A percentile compares a stretch with the other conserved stretches of the same genome.
Evolutionary conservation across 1,140 invertebrate genomes (phyloP).

Genomic region (Campoletis sonorensis): DNA sequence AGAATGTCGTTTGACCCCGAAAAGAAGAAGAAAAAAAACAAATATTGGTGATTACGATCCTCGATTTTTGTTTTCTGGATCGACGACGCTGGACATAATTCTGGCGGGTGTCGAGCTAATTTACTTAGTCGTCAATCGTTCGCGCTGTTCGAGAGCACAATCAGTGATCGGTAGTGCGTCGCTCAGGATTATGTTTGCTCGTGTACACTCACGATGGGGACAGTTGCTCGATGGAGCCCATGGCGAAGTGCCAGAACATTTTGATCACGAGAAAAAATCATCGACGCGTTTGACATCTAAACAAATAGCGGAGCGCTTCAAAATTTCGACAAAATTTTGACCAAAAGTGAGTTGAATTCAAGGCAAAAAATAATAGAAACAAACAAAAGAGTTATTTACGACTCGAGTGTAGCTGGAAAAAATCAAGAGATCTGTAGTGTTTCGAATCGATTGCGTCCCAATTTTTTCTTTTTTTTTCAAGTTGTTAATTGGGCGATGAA

Average conservation of each 20-base stretch:
- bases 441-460: too few relatives aligned
- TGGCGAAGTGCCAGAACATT: constrained; percentile 50
- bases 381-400: too few relatives aligned
- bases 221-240: constrained; percentile 57
- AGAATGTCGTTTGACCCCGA: too few relatives aligned
- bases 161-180: constrained; percentile 23
- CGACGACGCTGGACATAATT: not conserved
- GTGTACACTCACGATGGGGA: constrained; percentile 6
- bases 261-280: constrained; percentile 9
- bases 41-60: not conserved
- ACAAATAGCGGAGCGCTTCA: not conserved
- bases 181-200: constrained; percentile 20
- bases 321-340: constrained; percentile 10
- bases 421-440: too few relatives aligned
- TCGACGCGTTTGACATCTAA: constrained; percentile 13
- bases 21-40: not conserved
- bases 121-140: constrained; percentile 19
- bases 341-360: not conserved
- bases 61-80: not conserved
- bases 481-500: too few relatives aligned
- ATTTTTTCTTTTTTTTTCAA: too few relatives aligned
- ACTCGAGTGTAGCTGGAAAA: too few relatives aligned
- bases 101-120: not conserved
- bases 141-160: constrained; percentile 20
- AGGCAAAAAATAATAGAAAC: not conserved